Base-by-base conservation (phyloP, 2,888 invertebrate genomes). In the Rotaria socialis region DNA sequence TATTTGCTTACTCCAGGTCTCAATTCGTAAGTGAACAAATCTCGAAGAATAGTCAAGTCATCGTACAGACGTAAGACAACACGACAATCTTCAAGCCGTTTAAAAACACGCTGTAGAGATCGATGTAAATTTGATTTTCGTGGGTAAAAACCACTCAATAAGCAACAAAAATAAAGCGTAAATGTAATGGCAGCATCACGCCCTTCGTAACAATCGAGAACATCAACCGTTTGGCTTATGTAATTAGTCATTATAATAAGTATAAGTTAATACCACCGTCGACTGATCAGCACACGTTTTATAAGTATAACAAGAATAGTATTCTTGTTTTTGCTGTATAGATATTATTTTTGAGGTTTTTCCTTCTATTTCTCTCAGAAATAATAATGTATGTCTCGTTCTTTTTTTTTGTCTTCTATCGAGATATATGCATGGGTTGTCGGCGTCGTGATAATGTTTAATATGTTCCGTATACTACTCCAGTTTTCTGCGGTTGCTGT, bases 171-270 rank as follows among this genome's bases (percentile, higher is more conserved):
- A 84, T 86, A 85, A 35, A 86, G 58, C n/a, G 80, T 80, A 84
- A 86, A 56, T 58, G 86, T 85, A 27, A 86, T 86, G 6, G 85
- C 86, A 41, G 86, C 85, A 84, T 86, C 86, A 24, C 86, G 86
- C 24, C 86, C 86, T 58, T 86, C 85, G 43, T 86, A 86, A 58
- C 85, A 85, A 58, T 86, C 86, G n/a, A 86, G 60, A 58, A 85
- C 85, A 60, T 86, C 86, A 80, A 67, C 67, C 7, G 67, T 67
- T 67, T 35, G 67, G 16, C 67, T 19, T 14, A 67, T 35, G 19
- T 35, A 35, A 67, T 67, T 35, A 35, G 35, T 41, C 67, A 67
- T 67, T 11, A 67, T 67, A 41, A 67, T 41, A 35, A 41, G 35
- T 35, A 35, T 14, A 67, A 67, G 67, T 67, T 67, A 35, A 35